Percentiles rank a stretch among this genome's conserved stretches.
Conservation (phyloP, 2,797 vertebrate species). For the Bovichtus diacanthus region DNA sequence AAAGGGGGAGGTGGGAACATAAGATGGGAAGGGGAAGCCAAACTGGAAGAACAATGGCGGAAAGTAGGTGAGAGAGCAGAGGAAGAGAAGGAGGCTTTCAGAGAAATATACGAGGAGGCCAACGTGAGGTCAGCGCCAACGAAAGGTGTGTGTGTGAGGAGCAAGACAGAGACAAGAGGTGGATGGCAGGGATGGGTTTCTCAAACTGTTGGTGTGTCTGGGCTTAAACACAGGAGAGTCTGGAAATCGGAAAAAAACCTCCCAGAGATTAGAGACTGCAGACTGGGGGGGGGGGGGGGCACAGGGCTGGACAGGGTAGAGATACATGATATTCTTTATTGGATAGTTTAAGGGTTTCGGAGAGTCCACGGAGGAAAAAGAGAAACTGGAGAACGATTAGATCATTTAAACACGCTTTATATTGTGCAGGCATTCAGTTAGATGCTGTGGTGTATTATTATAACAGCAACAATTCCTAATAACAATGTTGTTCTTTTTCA, state of each 20-base stretch:
- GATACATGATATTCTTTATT: conserved; percentile 26
- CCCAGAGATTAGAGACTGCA: conserved; percentile 1
- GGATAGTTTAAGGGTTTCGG: not conserved
- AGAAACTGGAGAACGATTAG: conserved; percentile 45
- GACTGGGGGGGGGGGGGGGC: conserved; percentile 6
- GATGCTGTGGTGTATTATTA: not conserved
- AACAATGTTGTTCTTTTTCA: not conserved
- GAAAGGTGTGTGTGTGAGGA: not conserved
- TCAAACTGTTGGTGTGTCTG: conserved; percentile 4
- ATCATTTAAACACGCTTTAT: conserved; percentile 25
- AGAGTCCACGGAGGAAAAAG: conserved; percentile 23
- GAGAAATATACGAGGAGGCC: conserved; percentile 26
- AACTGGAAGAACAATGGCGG: conserved; percentile 3
- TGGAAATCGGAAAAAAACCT: not conserved
- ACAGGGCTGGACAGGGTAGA: not conserved
- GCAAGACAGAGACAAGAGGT: conserved; percentile 16
- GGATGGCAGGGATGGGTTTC: not conserved
- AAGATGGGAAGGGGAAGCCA: not conserved
- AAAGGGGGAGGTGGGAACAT: not conserved
- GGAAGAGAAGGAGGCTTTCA: conserved; percentile 16
- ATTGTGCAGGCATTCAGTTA: not conserved
- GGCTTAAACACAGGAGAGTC: not conserved
- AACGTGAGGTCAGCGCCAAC: conserved; percentile 15
- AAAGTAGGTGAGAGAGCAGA: conserved; percentile 14
- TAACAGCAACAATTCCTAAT: not conserved